Evolutionary conservation across 2,113 vertebrate genomes (phyloP), one percentile per base, ranked within the genome.

Genomic region (Chloropsis hardwickii): DNA sequence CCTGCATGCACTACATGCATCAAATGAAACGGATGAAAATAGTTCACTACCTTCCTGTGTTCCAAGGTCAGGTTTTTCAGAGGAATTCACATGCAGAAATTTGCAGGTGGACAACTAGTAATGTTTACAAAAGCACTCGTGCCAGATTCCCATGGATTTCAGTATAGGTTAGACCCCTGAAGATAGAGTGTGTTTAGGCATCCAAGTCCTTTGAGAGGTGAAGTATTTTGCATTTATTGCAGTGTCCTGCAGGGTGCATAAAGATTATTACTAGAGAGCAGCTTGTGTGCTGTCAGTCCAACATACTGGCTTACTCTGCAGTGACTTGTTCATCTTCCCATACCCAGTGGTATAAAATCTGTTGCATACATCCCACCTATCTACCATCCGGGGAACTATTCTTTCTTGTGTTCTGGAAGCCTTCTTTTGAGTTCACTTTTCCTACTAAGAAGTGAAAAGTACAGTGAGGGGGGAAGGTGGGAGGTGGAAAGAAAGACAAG

Each of bases 101-200:
- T 86, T 94, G 83, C 95, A 97, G 95, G 83, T 97, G 91, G 93
- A 92, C 50, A 82, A 50, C 86, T 79, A 91, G 61, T 64, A 45
- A 65, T 89, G 58, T 81, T 96, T 95, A 61, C 81, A 87, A 81
- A 95, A 89, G 70, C 33, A 20, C 39, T 89, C 2, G 0, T 84
- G 94, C 94, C 91, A 95, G 87, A 89, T 96, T 97, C 96, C 93
- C 95, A 91, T 82, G 74, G 93, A 92, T 94, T 95, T 91, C 57
- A 12, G 69, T 89, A 22, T 23, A 58, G 77, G 65, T 81, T 89
- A 84, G 73, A 69, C 15, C 9, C 47, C 45, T 29, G 60, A 85
- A 86, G 44, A 90, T 1, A 15, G 42, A 96, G 35, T 90, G 50
- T 88, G 62, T 88, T 94, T 70, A 80, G 85, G 67, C 54, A 90